Evolutionary conservation across 2,888 invertebrate species (phyloP), one percentile per base, ranked within the genome.

Genomic region (Dryobotodes eremita): DNA sequence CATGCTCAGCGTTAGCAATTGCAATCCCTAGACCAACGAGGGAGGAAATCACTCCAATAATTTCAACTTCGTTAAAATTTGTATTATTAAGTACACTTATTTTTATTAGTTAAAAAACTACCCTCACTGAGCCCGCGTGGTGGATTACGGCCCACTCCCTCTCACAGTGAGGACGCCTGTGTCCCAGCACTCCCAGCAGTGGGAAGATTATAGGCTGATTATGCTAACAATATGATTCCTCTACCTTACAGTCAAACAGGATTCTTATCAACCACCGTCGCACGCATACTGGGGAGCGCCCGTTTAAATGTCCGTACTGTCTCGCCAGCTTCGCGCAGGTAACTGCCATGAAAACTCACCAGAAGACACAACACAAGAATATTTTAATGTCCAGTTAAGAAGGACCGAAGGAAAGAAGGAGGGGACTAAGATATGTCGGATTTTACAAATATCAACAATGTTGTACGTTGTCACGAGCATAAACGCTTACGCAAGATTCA

Each of bases 241-340:
- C 6, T 71, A 20, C 8, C 1, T 91, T 88, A 1, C 93, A 95
- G 95, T 93, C 94, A 0, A 95, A 94, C 74, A 91, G 93, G 7
- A 93, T 94, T 0, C 84, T 95, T 0, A 87, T 82, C 6, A 93
- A 95, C 46, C 95, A 96, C 77, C 91, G 92, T 0, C 92, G 95
- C 26, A 95, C 95, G 0, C 95, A 95, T 86, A 95, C 95, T 0
- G 95, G 95, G 0, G 95, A 95, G 80, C 85, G 93, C 0, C 95
- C 95, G 0, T 93, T 89, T 80, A 90, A 92, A 31, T 95, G 95
- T 62, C 85, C 89, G 11, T 91, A 90, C 73, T 95, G 95, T 36
- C 90, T 93, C 0, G 93, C 95, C 0, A 92, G 94, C 0, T 95
- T 95, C 86, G 94, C 94, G 2, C 95, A 95, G 77, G 80, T 89